phyloP scores from a whole-genome alignment of 2,797 vertebrate species.

The Graptemys geographica region DNA sequence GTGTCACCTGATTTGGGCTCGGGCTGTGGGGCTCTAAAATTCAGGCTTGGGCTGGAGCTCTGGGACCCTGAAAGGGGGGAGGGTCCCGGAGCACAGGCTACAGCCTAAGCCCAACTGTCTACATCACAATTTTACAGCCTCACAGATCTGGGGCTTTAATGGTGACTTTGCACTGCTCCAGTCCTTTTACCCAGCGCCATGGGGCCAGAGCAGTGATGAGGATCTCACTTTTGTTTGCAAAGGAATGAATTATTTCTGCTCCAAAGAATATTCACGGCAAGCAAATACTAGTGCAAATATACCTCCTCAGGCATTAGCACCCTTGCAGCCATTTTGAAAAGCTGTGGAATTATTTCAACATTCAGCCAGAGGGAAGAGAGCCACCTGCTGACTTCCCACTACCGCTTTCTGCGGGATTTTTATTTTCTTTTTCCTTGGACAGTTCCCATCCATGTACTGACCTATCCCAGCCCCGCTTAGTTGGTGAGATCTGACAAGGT shows the following conservation, averaged over 20 bases:
- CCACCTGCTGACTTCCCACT: not conserved
- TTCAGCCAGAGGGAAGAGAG: not conserved
- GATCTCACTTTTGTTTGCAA: not conserved
- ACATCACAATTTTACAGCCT: too few species aligned
- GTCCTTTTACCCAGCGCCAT: not conserved
- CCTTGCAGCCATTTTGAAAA: not conserved
- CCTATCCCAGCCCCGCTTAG: not conserved
- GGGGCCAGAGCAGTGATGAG: not conserved
- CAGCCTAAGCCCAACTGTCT: too few species aligned
- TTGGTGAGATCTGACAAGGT: not conserved
- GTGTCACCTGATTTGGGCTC: too few species aligned
- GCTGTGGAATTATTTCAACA: not conserved
- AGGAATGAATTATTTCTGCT: not conserved
- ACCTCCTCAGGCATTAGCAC: not conserved
- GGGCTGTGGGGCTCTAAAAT: not conserved
- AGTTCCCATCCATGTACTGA: not conserved
- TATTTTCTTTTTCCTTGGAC: not conserved
- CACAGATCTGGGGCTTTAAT: not conserved
- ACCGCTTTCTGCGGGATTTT: not conserved
- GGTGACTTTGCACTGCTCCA: not conserved
- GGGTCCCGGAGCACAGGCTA: too few species aligned
- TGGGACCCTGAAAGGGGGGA: too few species aligned
- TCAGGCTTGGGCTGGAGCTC: too few species aligned
- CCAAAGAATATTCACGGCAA: not conserved
- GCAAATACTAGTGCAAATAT: not conserved